Conservation (phyloP, 2,113 vertebrate species). For the Chloropsis hardwickii region DNA sequence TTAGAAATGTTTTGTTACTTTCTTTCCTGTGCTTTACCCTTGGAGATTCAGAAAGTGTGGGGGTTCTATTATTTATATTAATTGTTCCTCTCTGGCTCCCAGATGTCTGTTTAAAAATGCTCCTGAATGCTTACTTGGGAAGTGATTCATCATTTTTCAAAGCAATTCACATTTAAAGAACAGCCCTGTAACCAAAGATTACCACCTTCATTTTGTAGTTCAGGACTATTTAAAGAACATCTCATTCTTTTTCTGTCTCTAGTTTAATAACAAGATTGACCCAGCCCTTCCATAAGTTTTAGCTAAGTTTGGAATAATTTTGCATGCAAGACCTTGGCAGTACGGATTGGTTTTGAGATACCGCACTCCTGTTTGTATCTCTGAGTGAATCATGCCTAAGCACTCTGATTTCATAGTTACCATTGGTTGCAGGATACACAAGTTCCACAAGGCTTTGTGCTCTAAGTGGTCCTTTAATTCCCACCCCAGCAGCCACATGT, state of each 20-base stretch:
- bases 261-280: neutral
- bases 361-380: neutral
- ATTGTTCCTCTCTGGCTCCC: slow-evolving; percentile 44
- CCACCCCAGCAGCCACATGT: neutral
- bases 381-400: neutral
- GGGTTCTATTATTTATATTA: neutral
- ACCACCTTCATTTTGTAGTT: neutral
- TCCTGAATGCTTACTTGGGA: neutral
- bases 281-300: neutral
- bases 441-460: neutral
- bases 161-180: slow-evolving; percentile 16
- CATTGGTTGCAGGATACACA: neutral
- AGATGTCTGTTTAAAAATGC: slow-evolving; percentile 45
- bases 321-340: neutral
- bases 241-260: slow-evolving; percentile 23
- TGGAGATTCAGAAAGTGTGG: neutral
- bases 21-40: neutral
- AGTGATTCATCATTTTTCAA: slow-evolving; percentile 50
- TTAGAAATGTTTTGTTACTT: neutral
- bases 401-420: neutral
- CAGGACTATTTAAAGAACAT: neutral
- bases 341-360: neutral
- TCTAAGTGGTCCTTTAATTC: neutral
- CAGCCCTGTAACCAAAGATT: neutral
- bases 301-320: neutral